Conservation (phyloP, 2,888 invertebrate genomes). For the Acanthosepion lycidas region DNA sequence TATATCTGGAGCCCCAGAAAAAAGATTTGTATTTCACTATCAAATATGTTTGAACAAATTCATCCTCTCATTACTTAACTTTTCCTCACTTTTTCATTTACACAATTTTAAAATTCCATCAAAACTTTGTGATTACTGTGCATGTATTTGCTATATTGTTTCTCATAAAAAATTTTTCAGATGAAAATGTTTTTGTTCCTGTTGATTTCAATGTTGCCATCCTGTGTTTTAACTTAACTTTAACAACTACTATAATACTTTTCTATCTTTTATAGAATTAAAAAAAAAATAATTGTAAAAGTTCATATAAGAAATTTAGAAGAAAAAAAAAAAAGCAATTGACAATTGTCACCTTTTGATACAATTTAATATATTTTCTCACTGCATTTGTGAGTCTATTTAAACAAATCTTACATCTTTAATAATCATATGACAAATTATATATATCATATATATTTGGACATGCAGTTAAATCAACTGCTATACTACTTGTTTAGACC, state of each 20-base stretch:
- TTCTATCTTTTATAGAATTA: neutral
- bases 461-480: neutral
- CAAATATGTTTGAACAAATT: slow-evolving; percentile 42
- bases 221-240: neutral
- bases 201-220: slow-evolving; percentile 12
- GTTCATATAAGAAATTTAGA: neutral
- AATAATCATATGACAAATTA: neutral
- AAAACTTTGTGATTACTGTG: slow-evolving; percentile 33
- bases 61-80: neutral
- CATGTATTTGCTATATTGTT: neutral
- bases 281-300: neutral
- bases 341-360: neutral
- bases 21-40: slow-evolving; percentile 36
- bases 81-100: slow-evolving; percentile 18
- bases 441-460: neutral
- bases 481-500: neutral
- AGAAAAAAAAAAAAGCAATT: neutral
- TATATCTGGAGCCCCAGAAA: neutral
- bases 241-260: neutral
- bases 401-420: neutral
- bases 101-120: slow-evolving; percentile 6
- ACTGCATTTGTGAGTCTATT: slow-evolving; percentile 2
- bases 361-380: neutral
- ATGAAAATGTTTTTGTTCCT: slow-evolving; percentile 22
- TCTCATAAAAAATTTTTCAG: neutral